A percentile compares a stretch with the other conserved stretches of the same genome.
These are phyloP conservation scores for Caenorhabditis sp. DNA, from an alignment of 2,888 invertebrate species.

Conservation along the genomic window DNA sequence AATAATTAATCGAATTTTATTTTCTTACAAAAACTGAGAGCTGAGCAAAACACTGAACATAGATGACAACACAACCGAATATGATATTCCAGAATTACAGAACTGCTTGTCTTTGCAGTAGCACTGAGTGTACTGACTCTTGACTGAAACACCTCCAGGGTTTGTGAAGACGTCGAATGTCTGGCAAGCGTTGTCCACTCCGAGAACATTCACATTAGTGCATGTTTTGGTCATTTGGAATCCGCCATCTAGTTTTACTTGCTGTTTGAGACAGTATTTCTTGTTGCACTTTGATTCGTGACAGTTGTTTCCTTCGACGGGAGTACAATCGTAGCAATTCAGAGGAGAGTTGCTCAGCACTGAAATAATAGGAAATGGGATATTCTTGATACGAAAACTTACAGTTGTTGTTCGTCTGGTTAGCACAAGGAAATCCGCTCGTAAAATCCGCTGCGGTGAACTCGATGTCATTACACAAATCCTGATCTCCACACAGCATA, in stretches of 20 bases:
- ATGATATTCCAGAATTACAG: constrained; percentile 58
- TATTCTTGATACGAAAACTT: too few species aligned
- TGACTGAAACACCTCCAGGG: constrained; percentile 68
- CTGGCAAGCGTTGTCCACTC: constrained; percentile 68
- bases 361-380: constrained; percentile 38
- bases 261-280: constrained; percentile 73
- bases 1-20: constrained; percentile 19
- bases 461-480: constrained; percentile 28
- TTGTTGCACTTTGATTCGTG: constrained; percentile 70
- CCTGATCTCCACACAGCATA: constrained; percentile 59
- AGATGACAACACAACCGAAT: constrained; percentile 17
- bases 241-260: constrained; percentile 61
- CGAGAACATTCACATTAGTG: constrained; percentile 70
- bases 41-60: constrained; percentile 4
- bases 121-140: constrained; percentile 65
- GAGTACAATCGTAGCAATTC: constrained; percentile 71
- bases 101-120: constrained; percentile 72
- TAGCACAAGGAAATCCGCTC: constrained; percentile 41
- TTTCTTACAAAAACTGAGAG: background rate
- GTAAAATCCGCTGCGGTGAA: constrained; percentile 22
- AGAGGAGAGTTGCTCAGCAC: constrained; percentile 66
- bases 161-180: constrained; percentile 65
- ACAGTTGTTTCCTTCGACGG: constrained; percentile 68
- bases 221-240: constrained; percentile 69
- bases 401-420: constrained; percentile 62